Evolutionary conservation across 2,797 vertebrate species (phyloP).

Genomic region (Danio tinwini): DNA sequence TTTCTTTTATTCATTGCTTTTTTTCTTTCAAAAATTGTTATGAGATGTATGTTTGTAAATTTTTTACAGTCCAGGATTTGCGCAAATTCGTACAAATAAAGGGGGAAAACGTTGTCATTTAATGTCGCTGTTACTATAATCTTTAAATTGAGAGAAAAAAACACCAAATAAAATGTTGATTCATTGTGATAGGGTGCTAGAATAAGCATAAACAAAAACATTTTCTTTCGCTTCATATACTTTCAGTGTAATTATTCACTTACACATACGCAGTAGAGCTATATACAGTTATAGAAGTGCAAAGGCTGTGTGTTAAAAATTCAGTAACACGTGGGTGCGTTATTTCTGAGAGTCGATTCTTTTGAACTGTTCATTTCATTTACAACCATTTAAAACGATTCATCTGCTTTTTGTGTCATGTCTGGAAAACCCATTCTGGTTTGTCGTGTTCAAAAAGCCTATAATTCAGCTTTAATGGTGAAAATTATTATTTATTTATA

Average conservation of each 20-base stretch:
- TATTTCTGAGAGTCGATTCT: constrained; percentile 2
- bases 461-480: no score
- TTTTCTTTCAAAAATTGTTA: no score
- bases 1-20: no score
- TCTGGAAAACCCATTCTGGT: neutral
- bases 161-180: no score
- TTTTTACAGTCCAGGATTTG: no score
- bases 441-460: neutral
- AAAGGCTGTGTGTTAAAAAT: neutral
- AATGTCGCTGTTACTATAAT: no score
- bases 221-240: neutral
- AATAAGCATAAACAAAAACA: neutral
- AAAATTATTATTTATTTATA: neutral
- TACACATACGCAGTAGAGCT: neutral
- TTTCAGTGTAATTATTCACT: neutral
- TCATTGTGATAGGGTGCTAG: neutral
- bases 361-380: neutral
- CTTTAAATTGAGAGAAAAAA: no score
- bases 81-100: no score
- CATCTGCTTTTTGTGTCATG: neutral
- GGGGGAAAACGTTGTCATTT: no score
- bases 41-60: no score
- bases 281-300: neutral
- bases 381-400: neutral
- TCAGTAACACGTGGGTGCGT: neutral